Conservation (phyloP, 2,113 vertebrate genomes). For the Atherinomorus stipes region DNA sequence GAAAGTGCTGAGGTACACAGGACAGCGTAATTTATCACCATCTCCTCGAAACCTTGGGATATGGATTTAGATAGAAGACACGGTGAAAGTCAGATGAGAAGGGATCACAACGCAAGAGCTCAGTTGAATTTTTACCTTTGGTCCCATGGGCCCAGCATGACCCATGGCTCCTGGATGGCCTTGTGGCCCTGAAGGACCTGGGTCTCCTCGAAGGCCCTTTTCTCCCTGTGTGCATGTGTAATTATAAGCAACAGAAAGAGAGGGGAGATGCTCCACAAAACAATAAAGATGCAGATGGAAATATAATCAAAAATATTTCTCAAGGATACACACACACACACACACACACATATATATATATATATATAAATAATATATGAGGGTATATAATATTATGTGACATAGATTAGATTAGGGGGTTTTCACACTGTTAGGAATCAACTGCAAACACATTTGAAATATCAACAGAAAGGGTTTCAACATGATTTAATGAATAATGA, state of each 20-base stretch:
- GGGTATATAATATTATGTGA: too few relatives aligned
- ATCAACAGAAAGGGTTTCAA: too few relatives aligned
- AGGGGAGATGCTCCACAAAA: not conserved
- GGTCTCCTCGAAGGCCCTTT: slow-evolving; percentile 53
- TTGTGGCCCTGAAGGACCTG: slow-evolving; percentile 39
- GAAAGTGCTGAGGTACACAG: not conserved
- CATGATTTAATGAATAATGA: too few relatives aligned
- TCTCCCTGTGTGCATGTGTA: slow-evolving; percentile 57
- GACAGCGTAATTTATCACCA: slow-evolving; percentile 15
- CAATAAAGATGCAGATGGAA: not conserved
- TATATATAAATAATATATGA: too few relatives aligned
- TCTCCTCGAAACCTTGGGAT: not conserved
- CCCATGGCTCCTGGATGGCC: slow-evolving; percentile 60
- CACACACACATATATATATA: too few relatives aligned
- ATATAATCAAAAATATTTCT: too few relatives aligned
- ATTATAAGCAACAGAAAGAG: not conserved
- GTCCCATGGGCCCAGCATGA: slow-evolving; percentile 52
- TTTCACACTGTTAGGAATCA: too few relatives aligned
- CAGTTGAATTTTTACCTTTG: slow-evolving; percentile 52
- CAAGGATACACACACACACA: too few relatives aligned
- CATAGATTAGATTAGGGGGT: too few relatives aligned
- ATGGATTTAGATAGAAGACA: not conserved
- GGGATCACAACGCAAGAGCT: not conserved
- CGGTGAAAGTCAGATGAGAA: not conserved
- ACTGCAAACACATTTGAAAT: too few relatives aligned